A percentile compares a stretch with the other conserved stretches of the same genome.
Conservation (phyloP, 2,797 vertebrate genomes). For the Staurois parvus region DNA sequence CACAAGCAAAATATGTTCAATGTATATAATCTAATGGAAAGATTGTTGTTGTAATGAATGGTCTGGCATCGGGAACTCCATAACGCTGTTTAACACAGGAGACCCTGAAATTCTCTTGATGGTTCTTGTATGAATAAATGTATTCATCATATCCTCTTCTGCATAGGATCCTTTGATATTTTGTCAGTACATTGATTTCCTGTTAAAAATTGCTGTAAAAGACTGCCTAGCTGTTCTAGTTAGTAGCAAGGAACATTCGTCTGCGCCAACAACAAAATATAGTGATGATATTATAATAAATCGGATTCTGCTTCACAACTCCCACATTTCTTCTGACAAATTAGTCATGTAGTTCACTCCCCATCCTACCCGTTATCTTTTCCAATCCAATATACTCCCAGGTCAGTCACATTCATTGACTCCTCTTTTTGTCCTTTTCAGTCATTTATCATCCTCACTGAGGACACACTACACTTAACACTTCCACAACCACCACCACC, state of each 20-base stretch:
- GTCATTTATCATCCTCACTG: constrained; percentile 41
- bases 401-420: constrained; percentile 42
- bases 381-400: constrained; percentile 37
- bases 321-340: constrained; percentile 21
- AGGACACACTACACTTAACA: constrained; percentile 3
- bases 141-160: too few relatives aligned
- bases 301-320: not conserved
- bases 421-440: constrained; percentile 13
- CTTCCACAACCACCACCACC: not conserved
- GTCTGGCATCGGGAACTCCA: too few relatives aligned
- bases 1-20: too few relatives aligned
- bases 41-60: too few relatives aligned
- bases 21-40: too few relatives aligned
- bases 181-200: not conserved
- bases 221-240: not conserved
- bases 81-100: too few relatives aligned
- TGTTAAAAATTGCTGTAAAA: not conserved
- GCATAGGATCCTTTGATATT: not conserved
- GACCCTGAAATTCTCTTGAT: too few relatives aligned
- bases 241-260: not conserved
- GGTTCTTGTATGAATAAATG: too few relatives aligned
- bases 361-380: constrained; percentile 10
- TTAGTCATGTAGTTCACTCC: constrained; percentile 2
- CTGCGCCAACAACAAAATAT: not conserved
- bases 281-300: constrained; percentile 10